phyloP scores from a whole-genome alignment of 2,797 vertebrate genomes.

The Austrolebias charrua region DNA sequence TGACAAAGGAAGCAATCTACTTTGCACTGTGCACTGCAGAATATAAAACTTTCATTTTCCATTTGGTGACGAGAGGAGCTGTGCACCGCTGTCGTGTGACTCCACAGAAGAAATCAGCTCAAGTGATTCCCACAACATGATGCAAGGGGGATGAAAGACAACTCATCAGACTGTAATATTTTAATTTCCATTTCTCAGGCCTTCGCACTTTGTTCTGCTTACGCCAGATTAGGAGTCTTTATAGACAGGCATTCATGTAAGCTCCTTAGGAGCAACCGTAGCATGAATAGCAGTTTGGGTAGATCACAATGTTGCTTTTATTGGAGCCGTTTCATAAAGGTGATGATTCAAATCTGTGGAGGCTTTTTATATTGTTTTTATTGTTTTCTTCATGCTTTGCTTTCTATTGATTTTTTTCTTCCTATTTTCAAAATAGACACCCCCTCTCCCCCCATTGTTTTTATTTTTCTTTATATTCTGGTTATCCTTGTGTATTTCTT shows the following conservation, averaged over 20 bases:
- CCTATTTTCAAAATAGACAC: not conserved
- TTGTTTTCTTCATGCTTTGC: slow-evolving; percentile 10
- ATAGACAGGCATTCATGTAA: slow-evolving; percentile 32
- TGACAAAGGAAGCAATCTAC: slow-evolving; percentile 30
- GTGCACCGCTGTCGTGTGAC: slow-evolving; percentile 47
- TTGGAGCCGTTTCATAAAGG: slow-evolving; percentile 30
- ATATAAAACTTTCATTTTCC: slow-evolving; percentile 49
- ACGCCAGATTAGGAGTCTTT: slow-evolving; percentile 53
- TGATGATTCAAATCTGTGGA: slow-evolving; percentile 36
- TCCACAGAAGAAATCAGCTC: slow-evolving; percentile 36
- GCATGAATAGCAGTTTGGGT: slow-evolving; percentile 35
- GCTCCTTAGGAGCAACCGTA: slow-evolving; percentile 36
- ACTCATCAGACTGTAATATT: slow-evolving; percentile 61
- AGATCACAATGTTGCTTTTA: slow-evolving; percentile 39
- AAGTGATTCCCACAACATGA: slow-evolving; percentile 54
- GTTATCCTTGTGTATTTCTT: not conserved
- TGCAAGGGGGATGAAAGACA: slow-evolving; percentile 65
- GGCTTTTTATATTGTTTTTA: slow-evolving; percentile 7
- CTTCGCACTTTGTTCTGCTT: slow-evolving; percentile 50
- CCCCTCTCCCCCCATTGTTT: not conserved
- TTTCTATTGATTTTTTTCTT: slow-evolving; percentile 13
- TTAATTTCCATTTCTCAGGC: slow-evolving; percentile 53
- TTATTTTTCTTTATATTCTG: slow-evolving; percentile 3
- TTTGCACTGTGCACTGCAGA: slow-evolving; percentile 16
- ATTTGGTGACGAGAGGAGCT: slow-evolving; percentile 43